Conservation (phyloP, 2,797 vertebrate species). For the Zalophus californianus region DNA sequence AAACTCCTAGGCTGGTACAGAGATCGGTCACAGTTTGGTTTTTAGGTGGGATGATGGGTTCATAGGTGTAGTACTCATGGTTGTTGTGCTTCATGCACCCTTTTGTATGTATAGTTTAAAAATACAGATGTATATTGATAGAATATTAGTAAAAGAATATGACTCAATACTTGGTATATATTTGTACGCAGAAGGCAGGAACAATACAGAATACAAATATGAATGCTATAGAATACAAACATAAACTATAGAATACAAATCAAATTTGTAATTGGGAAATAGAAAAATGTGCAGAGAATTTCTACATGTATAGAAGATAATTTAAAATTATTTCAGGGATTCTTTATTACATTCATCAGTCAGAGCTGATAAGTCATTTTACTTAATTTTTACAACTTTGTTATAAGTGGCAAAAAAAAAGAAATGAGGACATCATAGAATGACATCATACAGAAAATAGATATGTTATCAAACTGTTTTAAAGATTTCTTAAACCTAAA, state of each 20-base stretch:
- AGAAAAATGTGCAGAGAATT: constrained; percentile 41
- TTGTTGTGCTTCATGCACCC: neutral
- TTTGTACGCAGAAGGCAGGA: constrained; percentile 1
- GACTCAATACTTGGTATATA: neutral
- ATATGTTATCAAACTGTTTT: constrained; percentile 33
- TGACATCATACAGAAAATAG: neutral
- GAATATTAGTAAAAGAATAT: neutral
- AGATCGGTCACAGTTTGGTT: neutral
- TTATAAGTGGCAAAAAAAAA: constrained; percentile 6
- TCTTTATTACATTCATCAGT: constrained; percentile 31
- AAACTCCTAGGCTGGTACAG: neutral
- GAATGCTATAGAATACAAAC: neutral
- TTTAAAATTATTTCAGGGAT: constrained; percentile 21
- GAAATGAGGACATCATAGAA: neutral
- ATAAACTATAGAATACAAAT: neutral
- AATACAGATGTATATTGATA: neutral
- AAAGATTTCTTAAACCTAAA: constrained; percentile 10
- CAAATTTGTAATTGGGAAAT: constrained; percentile 27
- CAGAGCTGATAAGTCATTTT: neutral
- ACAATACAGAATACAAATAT: neutral
- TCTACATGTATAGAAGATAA: neutral
- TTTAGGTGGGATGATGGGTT: neutral
- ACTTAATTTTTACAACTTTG: constrained; percentile 42
- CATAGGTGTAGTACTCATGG: neutral
- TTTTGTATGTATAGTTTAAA: constrained; percentile 14